Evolutionary conservation across 2,888 invertebrate species (phyloP), one percentile per base, ranked within the genome.

Genomic region (Conomelus anceps): DNA sequence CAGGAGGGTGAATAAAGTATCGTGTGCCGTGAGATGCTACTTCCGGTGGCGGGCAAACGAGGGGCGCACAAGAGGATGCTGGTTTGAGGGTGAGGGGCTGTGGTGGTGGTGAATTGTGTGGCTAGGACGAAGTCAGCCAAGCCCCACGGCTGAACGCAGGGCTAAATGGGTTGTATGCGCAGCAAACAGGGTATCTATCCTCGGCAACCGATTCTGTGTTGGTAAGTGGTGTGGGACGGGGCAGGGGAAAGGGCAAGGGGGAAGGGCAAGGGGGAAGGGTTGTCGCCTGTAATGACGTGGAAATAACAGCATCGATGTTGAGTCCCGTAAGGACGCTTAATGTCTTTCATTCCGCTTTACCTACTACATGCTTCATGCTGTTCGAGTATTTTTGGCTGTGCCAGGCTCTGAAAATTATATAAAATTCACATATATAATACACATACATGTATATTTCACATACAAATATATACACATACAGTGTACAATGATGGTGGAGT

Each of bases 251-350:
- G 7, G 85, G 17, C 13, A 13, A 86, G 86, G 86, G 23, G 23
- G n/a, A 17, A 17, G 17, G 22, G 84, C 7, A 9, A 17, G 23
- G 86, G 86, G 24, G 85, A 3, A 24, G 24, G 86, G 24, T 86
- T 86, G 86, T 86, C 86, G 24, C 86, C 86, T 63, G 86, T 86
- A 86, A 86, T 86, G 86, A 86, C 29, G 86, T 86, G 86, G 86
- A 86, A 86, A 86, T 86, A 86, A 86, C 86, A 86, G 86, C 24
- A 86, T 86, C 86, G 86, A 86, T 29, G 86, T 86, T 86, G 63
- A 63, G 63, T 63, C 63, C 63, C 63, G 63, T 63, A 63, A 63
- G 63, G 63, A 63, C n/a, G 63, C 63, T 63, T 63, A 63, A 63
- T 63, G 63, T 63, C 63, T 63, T 63, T 63, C 63, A 34, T 34